A percentile compares a stretch with the other conserved stretches of the same genome.
Conservation (phyloP, 2,888 invertebrate genomes). For the Ennomos quercinarius region DNA sequence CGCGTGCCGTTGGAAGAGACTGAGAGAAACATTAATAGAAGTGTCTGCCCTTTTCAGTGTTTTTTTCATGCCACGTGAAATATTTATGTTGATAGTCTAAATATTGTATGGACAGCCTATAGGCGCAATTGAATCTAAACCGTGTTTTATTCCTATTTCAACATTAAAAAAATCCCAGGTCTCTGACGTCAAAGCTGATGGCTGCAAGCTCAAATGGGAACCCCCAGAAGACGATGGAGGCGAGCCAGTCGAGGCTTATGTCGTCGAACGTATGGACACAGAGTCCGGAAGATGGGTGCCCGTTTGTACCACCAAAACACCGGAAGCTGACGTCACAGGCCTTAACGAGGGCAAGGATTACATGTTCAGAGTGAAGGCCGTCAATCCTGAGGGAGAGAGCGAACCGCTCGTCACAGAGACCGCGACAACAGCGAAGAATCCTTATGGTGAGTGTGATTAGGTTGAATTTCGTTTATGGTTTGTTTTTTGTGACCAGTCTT, state of each 20-base stretch:
- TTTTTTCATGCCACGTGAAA: too few relatives aligned
- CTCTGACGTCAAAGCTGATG: slow-evolving; percentile 95
- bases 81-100: too few relatives aligned
- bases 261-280: slow-evolving; percentile 98
- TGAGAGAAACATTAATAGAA: too few relatives aligned
- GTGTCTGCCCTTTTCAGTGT: too few relatives aligned
- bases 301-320: slow-evolving; percentile 89
- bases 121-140: too few relatives aligned
- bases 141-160: too few relatives aligned
- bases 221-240: slow-evolving; percentile 99
- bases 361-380: slow-evolving; percentile 98
- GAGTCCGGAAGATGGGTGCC: slow-evolving; percentile 97
- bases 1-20: too few relatives aligned
- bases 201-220: slow-evolving; percentile 97
- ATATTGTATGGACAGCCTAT: too few relatives aligned
- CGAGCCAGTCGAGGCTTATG: slow-evolving; percentile 96
- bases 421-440: slow-evolving; percentile 98
- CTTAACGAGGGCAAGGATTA: slow-evolving; percentile 99
- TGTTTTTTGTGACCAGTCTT: background rate
- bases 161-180: slow-evolving; percentile 54
- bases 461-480: background rate
- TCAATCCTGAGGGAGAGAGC: slow-evolving; percentile 98
- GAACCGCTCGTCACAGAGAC: slow-evolving; percentile 97
- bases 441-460: slow-evolving; percentile 88
- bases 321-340: slow-evolving; percentile 94